Evolutionary conservation across 92 coral and sea anemone genomes (phyloP).

Genomic region (Plumapathes pennacea): DNA sequence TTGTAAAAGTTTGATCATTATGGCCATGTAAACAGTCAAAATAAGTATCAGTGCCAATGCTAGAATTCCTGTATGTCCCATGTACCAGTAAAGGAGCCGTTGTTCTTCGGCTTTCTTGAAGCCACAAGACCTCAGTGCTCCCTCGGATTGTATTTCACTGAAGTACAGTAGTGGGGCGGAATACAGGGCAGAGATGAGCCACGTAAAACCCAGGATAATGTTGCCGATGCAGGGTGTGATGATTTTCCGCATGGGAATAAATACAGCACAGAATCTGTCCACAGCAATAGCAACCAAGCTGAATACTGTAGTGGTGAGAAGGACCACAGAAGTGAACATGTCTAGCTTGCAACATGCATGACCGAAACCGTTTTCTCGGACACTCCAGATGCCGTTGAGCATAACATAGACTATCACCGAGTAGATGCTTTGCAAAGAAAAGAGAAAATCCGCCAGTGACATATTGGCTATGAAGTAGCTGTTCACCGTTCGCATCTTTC

Average conservation of each 20-base stretch:
- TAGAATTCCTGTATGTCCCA: conserved; percentile 23
- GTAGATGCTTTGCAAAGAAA: conserved; percentile 17
- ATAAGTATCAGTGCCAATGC: conserved; percentile 9
- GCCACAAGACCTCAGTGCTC: not conserved
- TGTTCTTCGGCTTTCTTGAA: not conserved
- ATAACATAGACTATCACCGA: conserved; percentile 6
- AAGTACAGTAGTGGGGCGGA: conserved; percentile 21
- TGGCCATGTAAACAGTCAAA: conserved; percentile 18
- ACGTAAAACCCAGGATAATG: conserved; percentile 6
- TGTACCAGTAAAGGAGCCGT: conserved; percentile 17
- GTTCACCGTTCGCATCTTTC: conserved; percentile 16
- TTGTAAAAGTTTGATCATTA: conserved; percentile 6
- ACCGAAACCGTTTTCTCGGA: conserved; percentile 19
- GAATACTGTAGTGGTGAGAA: conserved; percentile 13
- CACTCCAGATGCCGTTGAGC: conserved; percentile 4
- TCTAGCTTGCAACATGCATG: conserved; percentile 19
- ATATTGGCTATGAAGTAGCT: conserved; percentile 24
- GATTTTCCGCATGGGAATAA: conserved; percentile 9
- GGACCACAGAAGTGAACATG: conserved; percentile 8
- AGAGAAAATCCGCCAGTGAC: conserved; percentile 24
- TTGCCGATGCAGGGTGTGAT: conserved; percentile 21
- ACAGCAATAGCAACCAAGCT: conserved; percentile 28
- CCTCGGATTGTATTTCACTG: not conserved
- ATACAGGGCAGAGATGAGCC: conserved; percentile 10
- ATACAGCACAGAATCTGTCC: conserved; percentile 17